These are phyloP conservation scores for Erythrolamprus reginae DNA, from an alignment of 2,113 vertebrate genomes.

Conservation along the genomic window DNA sequence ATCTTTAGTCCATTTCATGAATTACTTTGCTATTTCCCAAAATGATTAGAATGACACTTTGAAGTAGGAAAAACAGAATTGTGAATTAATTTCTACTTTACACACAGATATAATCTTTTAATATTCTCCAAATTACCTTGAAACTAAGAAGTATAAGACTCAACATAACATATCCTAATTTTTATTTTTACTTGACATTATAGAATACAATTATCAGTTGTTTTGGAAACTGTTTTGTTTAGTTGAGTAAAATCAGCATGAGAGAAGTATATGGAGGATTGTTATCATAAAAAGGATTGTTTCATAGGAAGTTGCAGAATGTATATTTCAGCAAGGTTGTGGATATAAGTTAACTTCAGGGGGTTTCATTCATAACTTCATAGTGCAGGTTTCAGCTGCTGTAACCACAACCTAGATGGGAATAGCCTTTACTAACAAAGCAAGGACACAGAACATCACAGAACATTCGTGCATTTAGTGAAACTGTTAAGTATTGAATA, in stretches of 20 bases:
- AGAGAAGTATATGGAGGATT: not conserved
- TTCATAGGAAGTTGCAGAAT: not conserved
- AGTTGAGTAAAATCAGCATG: not conserved
- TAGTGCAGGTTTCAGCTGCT: not conserved
- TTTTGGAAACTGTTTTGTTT: not conserved
- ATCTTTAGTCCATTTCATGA: not conserved
- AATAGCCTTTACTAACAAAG: not conserved
- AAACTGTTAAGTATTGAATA: not conserved
- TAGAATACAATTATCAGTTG: not conserved
- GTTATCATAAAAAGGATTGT: not conserved
- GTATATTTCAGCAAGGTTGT: not conserved
- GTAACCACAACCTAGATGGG: not conserved
- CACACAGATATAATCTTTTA: not conserved
- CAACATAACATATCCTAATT: not conserved
- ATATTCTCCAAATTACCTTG: not conserved
- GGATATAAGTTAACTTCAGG: conserved; percentile 15
- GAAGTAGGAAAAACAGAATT: not conserved
- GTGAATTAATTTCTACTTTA: not conserved
- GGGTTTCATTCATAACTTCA: conserved; percentile 9
- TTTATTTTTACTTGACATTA: not conserved
- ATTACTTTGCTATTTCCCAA: not conserved
- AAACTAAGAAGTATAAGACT: not conserved
- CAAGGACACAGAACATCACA: not conserved
- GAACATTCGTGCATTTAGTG: not conserved
- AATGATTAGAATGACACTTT: not conserved